Evolutionary conservation across 2,797 vertebrate genomes (phyloP).

Genomic region (Phrynocephalus vlangalii): DNA sequence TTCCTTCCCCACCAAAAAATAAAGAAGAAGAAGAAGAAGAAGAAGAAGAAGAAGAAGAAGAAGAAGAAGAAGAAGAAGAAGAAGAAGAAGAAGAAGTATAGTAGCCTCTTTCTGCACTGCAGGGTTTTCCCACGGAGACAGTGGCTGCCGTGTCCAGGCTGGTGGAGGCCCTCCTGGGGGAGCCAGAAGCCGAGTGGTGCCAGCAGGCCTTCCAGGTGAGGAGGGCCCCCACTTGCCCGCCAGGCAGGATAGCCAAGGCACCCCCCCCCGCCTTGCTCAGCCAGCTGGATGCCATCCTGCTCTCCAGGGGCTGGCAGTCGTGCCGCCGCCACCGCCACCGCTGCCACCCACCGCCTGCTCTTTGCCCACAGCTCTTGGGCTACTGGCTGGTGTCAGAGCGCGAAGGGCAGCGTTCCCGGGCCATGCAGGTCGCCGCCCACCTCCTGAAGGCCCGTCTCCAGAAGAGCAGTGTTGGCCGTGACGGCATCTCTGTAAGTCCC

Average conservation of each 20-base stretch:
- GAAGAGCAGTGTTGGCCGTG: not conserved
- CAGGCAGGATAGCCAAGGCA: too few species aligned
- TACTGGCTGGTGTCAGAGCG: constrained; percentile 15
- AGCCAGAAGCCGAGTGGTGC: not conserved
- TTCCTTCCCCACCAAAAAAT: too few species aligned
- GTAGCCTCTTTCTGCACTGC: too few species aligned
- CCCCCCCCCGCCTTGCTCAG: too few species aligned
- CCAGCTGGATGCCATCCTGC: too few species aligned
- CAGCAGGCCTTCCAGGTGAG: constrained; percentile 26
- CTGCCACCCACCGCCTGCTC: not conserved
- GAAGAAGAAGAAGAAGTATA: too few species aligned
- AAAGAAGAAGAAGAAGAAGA: too few species aligned
- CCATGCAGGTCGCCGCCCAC: constrained; percentile 3
- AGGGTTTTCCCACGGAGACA: not conserved
- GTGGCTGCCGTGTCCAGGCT: not conserved
- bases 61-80: too few species aligned
- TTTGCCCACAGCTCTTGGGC: constrained; percentile 18
- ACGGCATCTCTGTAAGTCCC: not conserved
- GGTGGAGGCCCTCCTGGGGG: not conserved
- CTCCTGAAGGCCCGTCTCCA: not conserved
- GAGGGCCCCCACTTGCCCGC: not conserved
- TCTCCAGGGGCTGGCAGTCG: not conserved
- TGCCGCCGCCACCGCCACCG: not conserved
- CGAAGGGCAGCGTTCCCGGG: constrained; percentile 13
- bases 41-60: too few species aligned